phyloP scores from a whole-genome alignment of 2,113 vertebrate genomes.

The Prolemur simus region DNA sequence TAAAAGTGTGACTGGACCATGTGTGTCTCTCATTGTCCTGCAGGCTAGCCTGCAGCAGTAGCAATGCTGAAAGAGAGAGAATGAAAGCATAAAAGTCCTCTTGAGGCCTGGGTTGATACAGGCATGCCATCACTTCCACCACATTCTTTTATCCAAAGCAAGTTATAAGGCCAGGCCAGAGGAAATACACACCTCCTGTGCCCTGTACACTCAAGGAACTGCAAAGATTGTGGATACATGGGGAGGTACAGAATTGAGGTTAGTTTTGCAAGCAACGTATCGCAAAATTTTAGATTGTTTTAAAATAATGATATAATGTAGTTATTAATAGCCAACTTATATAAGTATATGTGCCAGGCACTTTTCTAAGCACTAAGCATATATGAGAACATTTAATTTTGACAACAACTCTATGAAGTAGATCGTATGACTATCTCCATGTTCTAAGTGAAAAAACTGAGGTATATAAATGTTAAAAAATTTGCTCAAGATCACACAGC shows the following conservation, averaged over 20 bases:
- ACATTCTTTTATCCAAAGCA: constrained; percentile 22
- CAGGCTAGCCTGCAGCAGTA: neutral
- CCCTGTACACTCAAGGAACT: neutral
- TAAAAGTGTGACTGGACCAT: neutral
- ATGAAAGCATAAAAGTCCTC: neutral
- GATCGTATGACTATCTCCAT: neutral
- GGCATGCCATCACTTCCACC: neutral
- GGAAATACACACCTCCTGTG: neutral
- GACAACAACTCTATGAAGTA: neutral
- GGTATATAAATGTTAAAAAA: neutral
- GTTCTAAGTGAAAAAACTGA: neutral
- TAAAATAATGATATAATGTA: neutral
- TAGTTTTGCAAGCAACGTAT: neutral
- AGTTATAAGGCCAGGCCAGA: neutral
- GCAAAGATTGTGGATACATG: neutral
- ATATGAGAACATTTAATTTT: constrained; percentile 12
- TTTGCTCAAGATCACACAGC: neutral
- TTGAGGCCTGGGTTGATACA: neutral
- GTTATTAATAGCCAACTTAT: neutral
- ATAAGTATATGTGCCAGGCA: neutral
- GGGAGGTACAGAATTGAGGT: neutral
- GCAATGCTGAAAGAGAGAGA: neutral
- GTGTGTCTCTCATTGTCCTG: neutral
- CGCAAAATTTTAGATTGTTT: neutral
- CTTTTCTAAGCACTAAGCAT: neutral